Percentiles rank a stretch among this genome's conserved stretches.
Evolutionary conservation across 2,797 vertebrate genomes (phyloP).

Genomic region (Bovichtus diacanthus): DNA sequence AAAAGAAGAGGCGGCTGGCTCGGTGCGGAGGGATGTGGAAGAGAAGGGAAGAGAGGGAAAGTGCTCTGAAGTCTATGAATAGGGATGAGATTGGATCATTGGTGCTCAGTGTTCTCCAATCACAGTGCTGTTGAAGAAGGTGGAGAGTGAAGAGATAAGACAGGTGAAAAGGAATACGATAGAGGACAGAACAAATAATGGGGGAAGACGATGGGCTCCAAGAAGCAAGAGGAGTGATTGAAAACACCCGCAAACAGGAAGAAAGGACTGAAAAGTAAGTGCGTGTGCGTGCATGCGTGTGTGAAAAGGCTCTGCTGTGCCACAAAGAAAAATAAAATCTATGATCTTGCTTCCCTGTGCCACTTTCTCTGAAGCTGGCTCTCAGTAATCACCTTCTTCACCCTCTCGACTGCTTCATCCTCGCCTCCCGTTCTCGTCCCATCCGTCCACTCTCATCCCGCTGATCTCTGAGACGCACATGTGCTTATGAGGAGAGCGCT

Average conservation of each 20-base stretch:
- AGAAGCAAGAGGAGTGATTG: constrained; percentile 44
- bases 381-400: constrained; percentile 67
- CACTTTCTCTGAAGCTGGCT: constrained; percentile 47
- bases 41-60: background rate
- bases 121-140: constrained; percentile 49
- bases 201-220: constrained; percentile 1
- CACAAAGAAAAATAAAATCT: constrained; percentile 29
- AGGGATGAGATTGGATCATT: constrained; percentile 69
- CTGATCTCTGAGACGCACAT: constrained; percentile 54
- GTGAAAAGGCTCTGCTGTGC: constrained; percentile 27
- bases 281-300: background rate
- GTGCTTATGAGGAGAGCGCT: constrained; percentile 61
- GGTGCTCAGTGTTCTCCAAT: constrained; percentile 57
- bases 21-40: constrained; percentile 11
- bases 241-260: constrained; percentile 58
- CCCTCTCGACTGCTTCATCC: constrained; percentile 58
- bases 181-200: constrained; percentile 46
- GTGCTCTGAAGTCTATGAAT: constrained; percentile 59
- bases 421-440: constrained; percentile 45
- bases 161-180: constrained; percentile 39
- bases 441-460: constrained; percentile 52
- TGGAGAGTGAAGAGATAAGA: constrained; percentile 44
- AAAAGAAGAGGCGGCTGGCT: constrained; percentile 29
- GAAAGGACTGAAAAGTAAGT: constrained; percentile 38
- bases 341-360: constrained; percentile 40